Evolutionary conservation across 2,113 vertebrate genomes (phyloP), one percentile per base, ranked within the genome.

Genomic region (Phodopus roborovskii): DNA sequence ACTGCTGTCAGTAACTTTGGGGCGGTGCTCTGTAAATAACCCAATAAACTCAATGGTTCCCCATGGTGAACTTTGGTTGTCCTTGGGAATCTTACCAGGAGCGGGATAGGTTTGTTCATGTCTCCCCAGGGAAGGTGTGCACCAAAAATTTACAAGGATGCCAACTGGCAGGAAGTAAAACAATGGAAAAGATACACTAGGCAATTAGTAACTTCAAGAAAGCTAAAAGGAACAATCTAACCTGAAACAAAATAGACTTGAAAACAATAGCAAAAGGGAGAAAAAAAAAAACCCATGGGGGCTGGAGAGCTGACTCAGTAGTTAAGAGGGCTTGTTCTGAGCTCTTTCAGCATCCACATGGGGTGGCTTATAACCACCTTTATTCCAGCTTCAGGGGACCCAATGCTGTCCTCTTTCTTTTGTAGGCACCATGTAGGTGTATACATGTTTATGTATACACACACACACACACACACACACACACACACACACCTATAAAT

Each of bases 91-190:
- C 75, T 17, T 33, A 17, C 3, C 28, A 78, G 75, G 13, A 30
- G 15, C n/a, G 26, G 6, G 75, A 45, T 48, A 78, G 45, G 16
- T 50, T 30, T 77, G 45, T 50, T 50, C 45, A 50, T 28, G 7
- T 30, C 13, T 78, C 45, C 15, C 75, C 28, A 17, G 45, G 42
- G 42, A n/a, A 48, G 9, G 56, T 45, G 5, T 75, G 42, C 22
- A 24, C 11, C 42, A 2, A 73, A 92, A 64, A 88, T 39, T 77
- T 58, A 53, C 90, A 92, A 94, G 36, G 79, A 36, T 12, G n/a
- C 7, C 64, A 96, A 92, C 0, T n/a, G 45, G n/a, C 22, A 33
- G n/a, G 62, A 89, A 88, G 45, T 30, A 62, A 94, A 94, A 81
- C 19, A 39, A 50, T 3, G 26, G 36, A 85, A 94, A 91, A 86